A percentile compares a stretch with the other conserved stretches of the same genome.
These are phyloP conservation scores for Deilephila elpenor DNA, from an alignment of 2,888 invertebrate species.

Conservation along the genomic window DNA sequence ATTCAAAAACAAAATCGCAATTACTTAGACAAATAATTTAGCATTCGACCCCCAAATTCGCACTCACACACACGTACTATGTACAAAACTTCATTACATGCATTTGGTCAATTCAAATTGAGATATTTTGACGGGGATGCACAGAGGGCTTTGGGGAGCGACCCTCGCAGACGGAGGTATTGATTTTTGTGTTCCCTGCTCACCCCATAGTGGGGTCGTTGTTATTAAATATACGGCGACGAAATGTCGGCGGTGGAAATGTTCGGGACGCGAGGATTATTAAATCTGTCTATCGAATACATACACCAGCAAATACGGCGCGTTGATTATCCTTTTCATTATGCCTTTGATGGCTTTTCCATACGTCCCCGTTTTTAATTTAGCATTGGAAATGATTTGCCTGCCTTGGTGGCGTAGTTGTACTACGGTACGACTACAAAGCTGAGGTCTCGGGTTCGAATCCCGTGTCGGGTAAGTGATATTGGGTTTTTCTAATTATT, in stretches of 20 bases:
- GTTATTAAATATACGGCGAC: conserved; percentile 77
- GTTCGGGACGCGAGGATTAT: conserved; percentile 26
- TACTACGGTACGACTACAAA: too few relatives aligned
- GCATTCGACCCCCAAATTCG: not conserved
- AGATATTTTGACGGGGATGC: conserved; percentile 59
- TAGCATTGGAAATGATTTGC: not conserved
- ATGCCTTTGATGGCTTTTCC: not conserved
- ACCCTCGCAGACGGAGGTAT: conserved; percentile 77
- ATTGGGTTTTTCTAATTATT: too few relatives aligned
- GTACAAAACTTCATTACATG: conserved; percentile 28
- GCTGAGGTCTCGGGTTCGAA: too few relatives aligned
- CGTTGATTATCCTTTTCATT: conserved; percentile 10
- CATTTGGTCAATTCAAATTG: conserved; percentile 56
- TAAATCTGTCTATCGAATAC: conserved; percentile 25
- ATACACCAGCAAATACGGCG: not conserved
- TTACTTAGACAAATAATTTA: not conserved
- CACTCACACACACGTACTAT: not conserved
- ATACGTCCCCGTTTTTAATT: not conserved
- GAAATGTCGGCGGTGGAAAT: conserved; percentile 56
- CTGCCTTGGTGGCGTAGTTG: too few relatives aligned
- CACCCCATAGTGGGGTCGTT: conserved; percentile 66
- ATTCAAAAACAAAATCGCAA: conserved; percentile 1
- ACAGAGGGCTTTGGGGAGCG: conserved; percentile 56
- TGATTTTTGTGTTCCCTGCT: conserved; percentile 67
- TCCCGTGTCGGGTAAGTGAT: too few relatives aligned